phyloP scores from a whole-genome alignment of 2,113 vertebrate genomes.

The Ibidorhyncha struthersii region DNA sequence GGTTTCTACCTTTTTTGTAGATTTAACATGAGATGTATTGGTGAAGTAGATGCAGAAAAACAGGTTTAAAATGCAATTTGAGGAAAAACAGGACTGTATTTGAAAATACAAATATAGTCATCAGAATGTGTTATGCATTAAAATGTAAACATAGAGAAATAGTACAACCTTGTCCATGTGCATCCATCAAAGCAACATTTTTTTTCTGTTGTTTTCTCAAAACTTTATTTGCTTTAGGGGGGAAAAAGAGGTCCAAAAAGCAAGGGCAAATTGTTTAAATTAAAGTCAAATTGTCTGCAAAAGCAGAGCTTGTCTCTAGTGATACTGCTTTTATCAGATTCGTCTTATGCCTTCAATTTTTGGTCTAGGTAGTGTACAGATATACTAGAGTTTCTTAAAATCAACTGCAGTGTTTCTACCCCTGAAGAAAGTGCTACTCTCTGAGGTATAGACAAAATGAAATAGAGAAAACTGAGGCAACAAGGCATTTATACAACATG shows the following conservation, averaged over 20 bases:
- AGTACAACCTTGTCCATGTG: background rate
- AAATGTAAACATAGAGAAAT: background rate
- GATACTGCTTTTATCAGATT: background rate
- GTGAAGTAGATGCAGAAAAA: background rate
- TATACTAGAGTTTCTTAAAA: background rate
- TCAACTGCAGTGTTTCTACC: background rate
- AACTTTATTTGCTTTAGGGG: background rate
- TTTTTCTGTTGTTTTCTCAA: background rate
- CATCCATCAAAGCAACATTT: background rate
- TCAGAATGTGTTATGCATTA: background rate
- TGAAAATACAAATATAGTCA: background rate
- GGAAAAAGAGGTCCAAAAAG: accelerated
- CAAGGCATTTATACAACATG: background rate
- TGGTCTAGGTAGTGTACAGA: background rate
- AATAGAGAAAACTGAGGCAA: background rate
- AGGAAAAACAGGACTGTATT: background rate
- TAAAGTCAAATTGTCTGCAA: background rate
- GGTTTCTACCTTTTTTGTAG: background rate
- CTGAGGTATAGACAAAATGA: background rate
- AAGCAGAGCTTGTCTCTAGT: background rate
- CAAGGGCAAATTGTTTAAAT: background rate
- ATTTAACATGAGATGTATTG: background rate
- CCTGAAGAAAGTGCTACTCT: background rate
- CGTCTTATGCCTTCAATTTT: background rate
- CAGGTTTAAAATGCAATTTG: background rate